Conservation (phyloP, 2,113 vertebrate genomes). For the Kobus ellipsiprymnus region DNA sequence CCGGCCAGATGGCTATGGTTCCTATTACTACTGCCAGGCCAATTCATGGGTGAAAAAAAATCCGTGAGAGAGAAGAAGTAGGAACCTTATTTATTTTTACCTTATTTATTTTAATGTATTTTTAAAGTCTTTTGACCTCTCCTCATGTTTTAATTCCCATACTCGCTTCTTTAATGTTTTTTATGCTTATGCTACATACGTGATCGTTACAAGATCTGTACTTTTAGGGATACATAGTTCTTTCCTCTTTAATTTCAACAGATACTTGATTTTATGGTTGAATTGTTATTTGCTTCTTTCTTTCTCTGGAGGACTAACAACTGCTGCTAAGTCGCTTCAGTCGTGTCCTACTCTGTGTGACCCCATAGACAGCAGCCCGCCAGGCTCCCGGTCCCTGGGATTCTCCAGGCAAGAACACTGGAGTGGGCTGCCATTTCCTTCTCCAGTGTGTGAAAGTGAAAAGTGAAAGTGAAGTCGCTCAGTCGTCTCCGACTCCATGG, state of each 20-base stretch:
- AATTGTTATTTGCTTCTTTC: neutral
- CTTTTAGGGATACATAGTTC: neutral
- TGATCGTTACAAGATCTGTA: neutral
- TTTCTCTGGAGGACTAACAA: neutral
- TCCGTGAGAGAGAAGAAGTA: neutral
- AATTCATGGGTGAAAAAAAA: neutral
- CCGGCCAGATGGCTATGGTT: neutral
- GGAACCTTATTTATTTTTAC: neutral
- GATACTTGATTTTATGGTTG: neutral
- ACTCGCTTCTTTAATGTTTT: neutral
- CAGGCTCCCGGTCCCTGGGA: no score
- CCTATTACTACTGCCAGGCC: neutral
- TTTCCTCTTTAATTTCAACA: neutral
- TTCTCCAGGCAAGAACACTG: no score
- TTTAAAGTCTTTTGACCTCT: neutral
- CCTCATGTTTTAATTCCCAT: neutral
- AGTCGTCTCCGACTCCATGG: no score
- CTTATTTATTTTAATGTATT: neutral
- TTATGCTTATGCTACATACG: neutral
- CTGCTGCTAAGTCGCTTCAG: no score
- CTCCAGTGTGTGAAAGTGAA: no score
- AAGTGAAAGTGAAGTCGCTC: no score
- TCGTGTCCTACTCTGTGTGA: accelerated
- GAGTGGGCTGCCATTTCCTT: no score
- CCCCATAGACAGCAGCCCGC: no score